phyloP scores from a whole-genome alignment of 2,113 vertebrate species.

The Noturus placidus region DNA sequence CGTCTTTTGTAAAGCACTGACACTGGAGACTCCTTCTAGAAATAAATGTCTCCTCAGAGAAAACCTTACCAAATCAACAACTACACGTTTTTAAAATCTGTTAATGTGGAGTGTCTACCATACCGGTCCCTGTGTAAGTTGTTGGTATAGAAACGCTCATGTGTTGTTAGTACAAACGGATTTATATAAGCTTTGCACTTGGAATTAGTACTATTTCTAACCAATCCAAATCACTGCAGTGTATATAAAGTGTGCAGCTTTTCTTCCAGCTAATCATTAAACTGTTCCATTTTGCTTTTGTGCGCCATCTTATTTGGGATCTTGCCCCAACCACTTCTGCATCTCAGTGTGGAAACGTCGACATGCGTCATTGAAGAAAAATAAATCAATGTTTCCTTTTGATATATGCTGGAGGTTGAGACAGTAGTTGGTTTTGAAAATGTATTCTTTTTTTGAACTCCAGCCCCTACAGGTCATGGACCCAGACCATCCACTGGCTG shows the following conservation, averaged over 20 bases:
- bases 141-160: too few relatives aligned
- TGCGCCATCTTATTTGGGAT: background rate
- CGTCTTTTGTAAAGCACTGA: background rate
- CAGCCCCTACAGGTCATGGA: slow-evolving; percentile 95
- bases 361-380: background rate
- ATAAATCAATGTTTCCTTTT: background rate
- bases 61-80: background rate
- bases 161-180: too few relatives aligned
- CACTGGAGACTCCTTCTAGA: background rate
- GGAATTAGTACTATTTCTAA: background rate
- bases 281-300: background rate
- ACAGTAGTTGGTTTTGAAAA: background rate
- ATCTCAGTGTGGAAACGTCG: background rate
- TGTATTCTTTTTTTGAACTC: slow-evolving; percentile 40
- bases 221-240: background rate
- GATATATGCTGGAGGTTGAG: background rate
- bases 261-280: background rate
- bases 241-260: background rate
- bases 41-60: background rate
- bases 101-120: background rate
- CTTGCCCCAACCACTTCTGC: background rate
- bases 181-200: too few relatives aligned
- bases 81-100: background rate
- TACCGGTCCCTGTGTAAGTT: background rate
- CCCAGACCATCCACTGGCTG: slow-evolving; percentile 92